Percentiles rank a stretch among this genome's conserved stretches.
Evolutionary conservation across 2,888 invertebrate species (phyloP).

Genomic region (Eulithis prunata): DNA sequence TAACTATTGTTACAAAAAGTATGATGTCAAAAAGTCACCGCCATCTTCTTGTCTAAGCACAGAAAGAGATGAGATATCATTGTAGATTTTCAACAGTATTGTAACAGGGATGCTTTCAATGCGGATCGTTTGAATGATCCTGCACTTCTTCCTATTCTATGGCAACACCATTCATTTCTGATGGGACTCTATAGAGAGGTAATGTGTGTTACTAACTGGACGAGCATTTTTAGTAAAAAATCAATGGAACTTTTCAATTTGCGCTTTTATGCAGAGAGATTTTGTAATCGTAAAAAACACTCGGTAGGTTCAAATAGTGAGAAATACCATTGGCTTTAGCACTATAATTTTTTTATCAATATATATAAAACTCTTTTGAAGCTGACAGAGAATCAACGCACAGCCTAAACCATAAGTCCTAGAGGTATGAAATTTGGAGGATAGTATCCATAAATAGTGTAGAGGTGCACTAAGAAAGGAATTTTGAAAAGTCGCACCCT

Average conservation of each 20-base stretch:
- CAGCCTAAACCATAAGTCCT: too few species aligned
- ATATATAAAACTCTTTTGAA: too few species aligned
- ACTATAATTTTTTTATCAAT: neutral
- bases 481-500: too few species aligned
- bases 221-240: conserved; percentile 38
- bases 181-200: conserved; percentile 48
- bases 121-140: conserved; percentile 54
- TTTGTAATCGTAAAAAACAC: conserved; percentile 5
- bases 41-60: conserved; percentile 3
- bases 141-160: conserved; percentile 7
- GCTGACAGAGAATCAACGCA: too few species aligned
- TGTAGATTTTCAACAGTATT: conserved; percentile 66
- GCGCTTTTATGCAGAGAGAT: neutral
- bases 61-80: conserved; percentile 65
- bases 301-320: neutral
- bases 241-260: conserved; percentile 28
- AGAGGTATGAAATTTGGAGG: too few species aligned
- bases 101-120: conserved; percentile 61
- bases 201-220: conserved; percentile 54
- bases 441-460: too few species aligned
- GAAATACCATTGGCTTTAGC: neutral
- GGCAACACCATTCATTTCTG: conserved; percentile 45
- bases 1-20: too few species aligned
- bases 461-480: too few species aligned
- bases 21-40: neutral